Percentiles rank a stretch among this genome's conserved stretches.
Evolutionary conservation across 1,140 invertebrate genomes (phyloP).

Genomic region (Ceratitis capitata): DNA sequence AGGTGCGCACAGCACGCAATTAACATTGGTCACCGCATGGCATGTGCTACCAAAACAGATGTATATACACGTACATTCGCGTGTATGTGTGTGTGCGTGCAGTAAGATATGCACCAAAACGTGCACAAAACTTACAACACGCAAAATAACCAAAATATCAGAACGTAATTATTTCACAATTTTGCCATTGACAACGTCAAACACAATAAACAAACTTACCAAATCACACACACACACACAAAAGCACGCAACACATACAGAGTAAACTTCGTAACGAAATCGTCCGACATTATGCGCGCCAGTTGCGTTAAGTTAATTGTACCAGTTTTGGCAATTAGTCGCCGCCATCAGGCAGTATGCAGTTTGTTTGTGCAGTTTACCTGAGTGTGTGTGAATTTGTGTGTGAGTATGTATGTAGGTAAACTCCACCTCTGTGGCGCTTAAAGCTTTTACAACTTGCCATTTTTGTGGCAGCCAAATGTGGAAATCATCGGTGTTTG

Average conservation of each 20-base stretch:
- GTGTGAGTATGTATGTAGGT: background rate
- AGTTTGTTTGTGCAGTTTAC: background rate
- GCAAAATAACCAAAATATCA: background rate
- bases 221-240: background rate
- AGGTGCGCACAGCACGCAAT: too few relatives aligned
- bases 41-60: too few relatives aligned
- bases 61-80: too few relatives aligned
- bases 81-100: too few relatives aligned
- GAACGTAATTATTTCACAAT: background rate
- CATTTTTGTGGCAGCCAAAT: background rate
- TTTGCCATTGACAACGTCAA: background rate
- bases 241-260: too few relatives aligned
- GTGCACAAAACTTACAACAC: background rate
- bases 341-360: background rate
- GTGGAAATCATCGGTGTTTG: background rate
- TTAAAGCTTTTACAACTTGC: background rate
- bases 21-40: too few relatives aligned
- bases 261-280: background rate
- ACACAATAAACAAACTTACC: background rate
- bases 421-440: background rate
- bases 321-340: slow-evolving; percentile 18
- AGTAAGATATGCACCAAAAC: too few relatives aligned
- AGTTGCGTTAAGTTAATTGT: slow-evolving; percentile 15
- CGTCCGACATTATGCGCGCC: background rate
- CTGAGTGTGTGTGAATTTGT: background rate